phyloP scores from a whole-genome alignment of 2,113 vertebrate genomes.

The Coregonus clupeaformis region DNA sequence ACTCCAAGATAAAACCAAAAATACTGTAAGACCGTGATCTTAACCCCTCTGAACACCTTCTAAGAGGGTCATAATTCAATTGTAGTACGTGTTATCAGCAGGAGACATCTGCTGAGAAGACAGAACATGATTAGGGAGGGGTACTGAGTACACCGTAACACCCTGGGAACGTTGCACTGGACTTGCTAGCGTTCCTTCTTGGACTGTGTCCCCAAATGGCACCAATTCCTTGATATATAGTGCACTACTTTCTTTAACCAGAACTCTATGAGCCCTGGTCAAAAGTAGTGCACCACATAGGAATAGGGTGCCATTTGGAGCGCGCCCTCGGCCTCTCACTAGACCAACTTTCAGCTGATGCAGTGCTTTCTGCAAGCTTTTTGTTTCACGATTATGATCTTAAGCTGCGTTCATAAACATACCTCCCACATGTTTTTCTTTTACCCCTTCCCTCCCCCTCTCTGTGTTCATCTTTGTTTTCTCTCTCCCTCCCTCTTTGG shows the following conservation, averaged over 20 bases:
- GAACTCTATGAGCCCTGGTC: no score
- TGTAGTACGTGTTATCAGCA: background rate
- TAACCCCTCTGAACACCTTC: no score
- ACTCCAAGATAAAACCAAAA: no score
- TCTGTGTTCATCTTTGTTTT: slow-evolving; percentile 29
- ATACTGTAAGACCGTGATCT: no score
- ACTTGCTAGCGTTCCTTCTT: slow-evolving; percentile 4
- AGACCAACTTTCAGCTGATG: slow-evolving; percentile 11
- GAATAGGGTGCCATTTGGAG: no score
- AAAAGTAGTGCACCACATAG: no score
- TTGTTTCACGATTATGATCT: slow-evolving; percentile 62
- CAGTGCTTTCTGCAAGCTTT: slow-evolving; percentile 31
- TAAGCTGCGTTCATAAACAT: slow-evolving; percentile 57
- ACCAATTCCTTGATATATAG: no score
- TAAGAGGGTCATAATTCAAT: no score
- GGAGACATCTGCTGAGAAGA: slow-evolving; percentile 58
- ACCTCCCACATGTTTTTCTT: slow-evolving; percentile 49
- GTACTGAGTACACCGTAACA: slow-evolving; percentile 39
- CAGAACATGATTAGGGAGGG: slow-evolving; percentile 35
- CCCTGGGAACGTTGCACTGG: slow-evolving; percentile 26
- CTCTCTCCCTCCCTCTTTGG: background rate
- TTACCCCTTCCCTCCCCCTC: slow-evolving; percentile 46
- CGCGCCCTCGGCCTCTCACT: background rate
- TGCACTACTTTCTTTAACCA: no score
- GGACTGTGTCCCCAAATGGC: no score